Conservation (phyloP, 2,888 invertebrate species). For the Balanococcus diminutus region DNA sequence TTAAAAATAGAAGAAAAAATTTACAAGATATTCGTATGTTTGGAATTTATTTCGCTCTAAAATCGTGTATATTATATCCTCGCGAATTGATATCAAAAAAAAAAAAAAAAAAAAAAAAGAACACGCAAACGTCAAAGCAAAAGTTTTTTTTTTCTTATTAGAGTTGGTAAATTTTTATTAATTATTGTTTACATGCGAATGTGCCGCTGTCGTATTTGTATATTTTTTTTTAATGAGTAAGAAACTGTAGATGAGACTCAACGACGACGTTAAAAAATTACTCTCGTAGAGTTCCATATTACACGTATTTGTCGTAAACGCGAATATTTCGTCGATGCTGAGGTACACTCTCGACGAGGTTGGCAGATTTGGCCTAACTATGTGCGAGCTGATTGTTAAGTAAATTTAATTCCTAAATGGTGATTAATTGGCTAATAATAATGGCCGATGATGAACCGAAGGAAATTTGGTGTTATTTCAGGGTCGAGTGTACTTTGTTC, state of each 20-base stretch:
- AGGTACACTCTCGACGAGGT: not conserved
- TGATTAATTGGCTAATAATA: constrained; percentile 16
- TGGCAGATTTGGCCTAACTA: not conserved
- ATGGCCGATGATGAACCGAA: not conserved
- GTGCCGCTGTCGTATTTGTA: not conserved
- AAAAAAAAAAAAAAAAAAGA: too few relatives aligned
- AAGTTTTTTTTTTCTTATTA: not conserved
- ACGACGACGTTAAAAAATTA: not conserved
- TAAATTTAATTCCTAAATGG: not conserved
- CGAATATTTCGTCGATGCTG: not conserved
- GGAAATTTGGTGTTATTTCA: not conserved
- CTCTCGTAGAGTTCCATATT: not conserved
- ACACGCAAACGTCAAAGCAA: too few relatives aligned
- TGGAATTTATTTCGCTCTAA: not conserved
- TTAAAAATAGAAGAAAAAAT: not conserved
- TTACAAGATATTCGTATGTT: too few relatives aligned
- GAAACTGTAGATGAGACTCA: not conserved
- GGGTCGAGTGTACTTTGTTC: not conserved
- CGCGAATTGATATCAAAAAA: too few relatives aligned
- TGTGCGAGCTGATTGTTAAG: not conserved
- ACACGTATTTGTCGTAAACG: not conserved
- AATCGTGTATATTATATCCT: too few relatives aligned
- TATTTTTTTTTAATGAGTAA: constrained; percentile 1
- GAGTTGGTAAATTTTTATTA: constrained; percentile 31
- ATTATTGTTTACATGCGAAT: constrained; percentile 37